These are phyloP conservation scores for Amniataba percoides DNA, from an alignment of 2,797 vertebrate genomes.

Conservation along the genomic window DNA sequence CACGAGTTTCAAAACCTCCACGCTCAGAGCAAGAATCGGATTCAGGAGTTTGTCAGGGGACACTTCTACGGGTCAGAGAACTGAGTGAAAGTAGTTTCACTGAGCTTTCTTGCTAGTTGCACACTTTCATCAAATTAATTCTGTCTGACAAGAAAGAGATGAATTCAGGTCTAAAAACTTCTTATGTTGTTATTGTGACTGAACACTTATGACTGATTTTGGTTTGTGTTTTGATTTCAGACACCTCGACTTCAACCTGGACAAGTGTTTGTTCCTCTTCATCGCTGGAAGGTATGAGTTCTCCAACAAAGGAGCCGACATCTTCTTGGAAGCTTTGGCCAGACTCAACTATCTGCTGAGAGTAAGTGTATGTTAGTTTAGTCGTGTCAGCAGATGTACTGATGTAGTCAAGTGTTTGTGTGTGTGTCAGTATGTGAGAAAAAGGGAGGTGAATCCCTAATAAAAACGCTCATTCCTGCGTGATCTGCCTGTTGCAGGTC, in stretches of 20 bases:
- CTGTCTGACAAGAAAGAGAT: neutral
- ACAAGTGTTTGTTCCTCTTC: slow-evolving; percentile 95
- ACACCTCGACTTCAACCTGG: slow-evolving; percentile 94
- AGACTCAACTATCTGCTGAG: slow-evolving; percentile 94
- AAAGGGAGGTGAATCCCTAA: neutral
- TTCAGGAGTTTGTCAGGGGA: slow-evolving; percentile 95
- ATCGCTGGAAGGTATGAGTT: slow-evolving; percentile 95
- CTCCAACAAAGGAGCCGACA: slow-evolving; percentile 94
- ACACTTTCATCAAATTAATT: neutral
- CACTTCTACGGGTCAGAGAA: slow-evolving; percentile 92
- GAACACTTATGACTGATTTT: neutral
- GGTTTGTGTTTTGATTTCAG: slow-evolving; percentile 71
- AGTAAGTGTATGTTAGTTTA: slow-evolving; percentile 73
- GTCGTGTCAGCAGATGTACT: neutral
- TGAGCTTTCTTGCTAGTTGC: neutral
- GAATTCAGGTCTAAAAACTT: neutral
- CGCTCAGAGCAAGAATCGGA: slow-evolving; percentile 94
- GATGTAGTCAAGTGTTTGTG: neutral
- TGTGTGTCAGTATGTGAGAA: neutral
- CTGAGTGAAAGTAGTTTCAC: neutral
- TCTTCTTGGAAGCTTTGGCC: slow-evolving; percentile 93
- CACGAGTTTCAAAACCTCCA: slow-evolving; percentile 98
- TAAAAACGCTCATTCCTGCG: neutral
- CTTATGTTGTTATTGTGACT: neutral
- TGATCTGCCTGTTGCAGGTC: slow-evolving; percentile 80